A percentile compares a stretch with the other conserved stretches of the same genome.
These are phyloP conservation scores for Lytechinus pictus DNA, from an alignment of 35 echinoderm and acorn worm genomes.

Conservation along the genomic window DNA sequence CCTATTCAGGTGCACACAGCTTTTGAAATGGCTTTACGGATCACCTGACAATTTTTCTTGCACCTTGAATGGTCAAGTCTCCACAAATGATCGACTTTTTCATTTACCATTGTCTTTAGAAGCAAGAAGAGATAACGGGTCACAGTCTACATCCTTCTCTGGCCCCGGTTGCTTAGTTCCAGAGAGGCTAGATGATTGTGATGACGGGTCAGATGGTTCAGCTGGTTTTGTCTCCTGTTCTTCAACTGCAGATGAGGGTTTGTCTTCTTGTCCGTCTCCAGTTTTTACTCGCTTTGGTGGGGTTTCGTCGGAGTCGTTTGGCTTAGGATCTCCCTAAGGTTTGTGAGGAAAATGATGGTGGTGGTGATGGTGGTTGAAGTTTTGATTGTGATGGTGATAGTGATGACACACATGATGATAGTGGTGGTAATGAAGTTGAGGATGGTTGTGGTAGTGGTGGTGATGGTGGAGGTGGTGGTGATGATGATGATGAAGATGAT, in stretches of 20 bases:
- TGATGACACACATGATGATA: neutral
- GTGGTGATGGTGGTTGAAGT: neutral
- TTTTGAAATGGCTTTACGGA: too few species aligned
- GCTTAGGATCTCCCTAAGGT: neutral
- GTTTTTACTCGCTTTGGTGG: neutral
- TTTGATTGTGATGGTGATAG: neutral
- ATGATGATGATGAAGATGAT: neutral
- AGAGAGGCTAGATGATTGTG: neutral
- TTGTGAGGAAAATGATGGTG: neutral
- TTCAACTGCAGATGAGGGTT: neutral
- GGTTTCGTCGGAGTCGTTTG: neutral
- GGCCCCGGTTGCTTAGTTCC: neutral
- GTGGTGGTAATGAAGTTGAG: neutral
- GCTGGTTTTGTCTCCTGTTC: neutral
- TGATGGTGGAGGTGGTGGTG: neutral
- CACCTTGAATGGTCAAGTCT: too few species aligned
- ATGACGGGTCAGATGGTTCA: neutral
- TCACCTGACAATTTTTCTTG: too few species aligned
- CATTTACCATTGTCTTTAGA: neutral
- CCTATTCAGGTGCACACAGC: too few species aligned
- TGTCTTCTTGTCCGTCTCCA: neutral
- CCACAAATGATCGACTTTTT: too few species aligned
- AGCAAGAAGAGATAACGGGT: neutral
- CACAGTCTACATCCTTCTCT: neutral
- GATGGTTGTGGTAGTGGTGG: neutral